phyloP scores from a whole-genome alignment of 2,113 vertebrate species.

The Sinocyclocheilus grahami region DNA sequence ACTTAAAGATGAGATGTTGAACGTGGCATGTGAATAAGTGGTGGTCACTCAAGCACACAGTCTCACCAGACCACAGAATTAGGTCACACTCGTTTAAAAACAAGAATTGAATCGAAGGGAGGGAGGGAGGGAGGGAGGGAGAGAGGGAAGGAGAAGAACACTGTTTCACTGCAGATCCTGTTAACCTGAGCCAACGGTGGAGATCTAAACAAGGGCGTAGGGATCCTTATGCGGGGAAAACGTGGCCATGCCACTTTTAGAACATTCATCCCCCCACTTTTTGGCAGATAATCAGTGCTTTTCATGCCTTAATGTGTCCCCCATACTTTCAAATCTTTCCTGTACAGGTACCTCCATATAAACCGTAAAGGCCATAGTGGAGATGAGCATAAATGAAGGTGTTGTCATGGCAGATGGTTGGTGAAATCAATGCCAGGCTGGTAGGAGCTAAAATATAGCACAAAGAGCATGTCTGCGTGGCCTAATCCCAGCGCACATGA shows the following conservation, averaged over 20 bases:
- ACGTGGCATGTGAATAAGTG: slow-evolving; percentile 48
- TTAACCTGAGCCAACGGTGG: slow-evolving; percentile 7
- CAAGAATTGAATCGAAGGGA: slow-evolving; percentile 8
- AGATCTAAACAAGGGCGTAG: background rate
- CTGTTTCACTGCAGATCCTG: background rate
- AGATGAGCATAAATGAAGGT: slow-evolving; percentile 2
- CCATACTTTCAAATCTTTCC: background rate
- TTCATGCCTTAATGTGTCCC: slow-evolving; percentile 9
- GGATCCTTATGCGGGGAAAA: background rate
- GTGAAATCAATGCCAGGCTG: slow-evolving; percentile 37
- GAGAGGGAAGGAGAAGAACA: background rate
- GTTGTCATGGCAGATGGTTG: slow-evolving; percentile 37
- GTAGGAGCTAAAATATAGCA: slow-evolving; percentile 47
- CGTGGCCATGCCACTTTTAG: background rate
- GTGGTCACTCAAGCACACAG: slow-evolving; percentile 45
- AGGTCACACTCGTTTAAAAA: slow-evolving; percentile 46
- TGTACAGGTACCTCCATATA: background rate
- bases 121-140: slow-evolving; percentile 8
- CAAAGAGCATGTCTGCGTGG: slow-evolving; percentile 41
- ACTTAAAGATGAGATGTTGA: slow-evolving; percentile 52
- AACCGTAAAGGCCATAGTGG: background rate
- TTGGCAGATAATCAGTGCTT: slow-evolving; percentile 8
- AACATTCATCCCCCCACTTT: background rate
- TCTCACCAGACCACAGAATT: slow-evolving; percentile 45
- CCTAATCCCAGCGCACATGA: slow-evolving; percentile 51